Evolutionary conservation across 2,888 invertebrate genomes (phyloP).

Genomic region (Cryptocephalus primarius): DNA sequence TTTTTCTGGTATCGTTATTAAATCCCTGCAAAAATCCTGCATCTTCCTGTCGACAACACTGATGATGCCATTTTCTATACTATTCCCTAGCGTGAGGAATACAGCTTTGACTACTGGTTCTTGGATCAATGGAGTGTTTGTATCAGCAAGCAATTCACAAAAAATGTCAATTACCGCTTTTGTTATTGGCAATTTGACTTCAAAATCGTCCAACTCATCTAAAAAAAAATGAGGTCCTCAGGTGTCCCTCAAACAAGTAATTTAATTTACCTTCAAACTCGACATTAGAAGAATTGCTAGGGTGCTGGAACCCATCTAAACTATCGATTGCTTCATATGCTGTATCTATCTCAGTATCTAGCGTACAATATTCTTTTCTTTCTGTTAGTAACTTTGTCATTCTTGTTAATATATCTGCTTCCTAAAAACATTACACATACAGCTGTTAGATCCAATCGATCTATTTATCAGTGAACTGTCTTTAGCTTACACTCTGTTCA

Average conservation of each 20-base stretch:
- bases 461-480: not conserved
- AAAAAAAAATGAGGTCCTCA: constrained; percentile 10
- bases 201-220: constrained; percentile 44
- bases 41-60: constrained; percentile 20
- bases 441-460: not conserved
- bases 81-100: constrained; percentile 36
- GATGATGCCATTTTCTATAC: constrained; percentile 29
- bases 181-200: constrained; percentile 38
- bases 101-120: constrained; percentile 41
- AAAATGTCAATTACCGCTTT: constrained; percentile 37
- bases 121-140: constrained; percentile 37
- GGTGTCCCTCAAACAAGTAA: not conserved
- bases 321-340: constrained; percentile 52
- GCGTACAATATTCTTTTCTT: constrained; percentile 42
- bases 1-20: constrained; percentile 20
- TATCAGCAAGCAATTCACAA: constrained; percentile 40
- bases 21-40: constrained; percentile 18
- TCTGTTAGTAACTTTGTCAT: constrained; percentile 44
- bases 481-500: constrained; percentile 28
- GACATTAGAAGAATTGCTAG: constrained; percentile 16
- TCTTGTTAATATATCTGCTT: constrained; percentile 33
- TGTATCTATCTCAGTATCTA: constrained; percentile 43
- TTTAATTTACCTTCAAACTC: constrained; percentile 21
- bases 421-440: constrained; percentile 27
- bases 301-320: constrained; percentile 33